A percentile compares a stretch with the other conserved stretches of the same genome.
Conservation (phyloP, 2,113 vertebrate genomes). For the Gadus macrocephalus region DNA sequence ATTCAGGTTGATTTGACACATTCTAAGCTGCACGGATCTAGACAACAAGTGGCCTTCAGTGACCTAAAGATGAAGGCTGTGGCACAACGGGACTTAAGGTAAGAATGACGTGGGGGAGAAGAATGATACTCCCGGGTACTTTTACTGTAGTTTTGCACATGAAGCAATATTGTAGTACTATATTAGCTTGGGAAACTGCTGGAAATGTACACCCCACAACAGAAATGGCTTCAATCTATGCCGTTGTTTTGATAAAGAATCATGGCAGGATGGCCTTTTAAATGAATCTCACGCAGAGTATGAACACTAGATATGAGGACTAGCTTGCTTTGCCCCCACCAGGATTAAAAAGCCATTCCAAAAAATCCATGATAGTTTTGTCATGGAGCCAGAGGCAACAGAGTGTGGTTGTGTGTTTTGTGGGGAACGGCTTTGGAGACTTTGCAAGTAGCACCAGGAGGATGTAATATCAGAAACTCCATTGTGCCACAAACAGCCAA, state of each 20-base stretch:
- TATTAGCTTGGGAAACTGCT: conserved; percentile 12
- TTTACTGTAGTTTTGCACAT: conserved; percentile 6
- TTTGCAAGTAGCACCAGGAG: conserved; percentile 45
- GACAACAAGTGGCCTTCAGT: conserved; percentile 31
- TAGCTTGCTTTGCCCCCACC: conserved; percentile 10
- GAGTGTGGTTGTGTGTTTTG: conserved; percentile 42
- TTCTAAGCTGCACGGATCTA: conserved; percentile 45
- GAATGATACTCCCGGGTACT: conserved; percentile 22
- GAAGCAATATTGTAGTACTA: conserved; percentile 1
- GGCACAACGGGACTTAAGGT: conserved; percentile 25
- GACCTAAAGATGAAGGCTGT: too few relatives aligned
- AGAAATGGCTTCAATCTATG: conserved; percentile 15
- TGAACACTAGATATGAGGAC: too few relatives aligned
- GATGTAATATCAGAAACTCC: conserved; percentile 46
- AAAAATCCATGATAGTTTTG: conserved; percentile 21
- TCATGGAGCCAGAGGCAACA: conserved; percentile 18
- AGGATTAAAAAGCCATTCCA: conserved; percentile 30
- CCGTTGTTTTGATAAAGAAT: conserved; percentile 43
- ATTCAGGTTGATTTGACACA: conserved; percentile 51
- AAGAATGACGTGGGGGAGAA: conserved; percentile 35
- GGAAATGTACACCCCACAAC: conserved; percentile 3
- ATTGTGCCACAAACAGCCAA: conserved; percentile 50
- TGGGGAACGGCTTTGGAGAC: conserved; percentile 41
- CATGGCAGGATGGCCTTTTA: too few relatives aligned
- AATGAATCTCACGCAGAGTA: too few relatives aligned